Base-by-base conservation (phyloP, 92 coral and sea anemone genomes). In the Paramuricea clavata region DNA sequence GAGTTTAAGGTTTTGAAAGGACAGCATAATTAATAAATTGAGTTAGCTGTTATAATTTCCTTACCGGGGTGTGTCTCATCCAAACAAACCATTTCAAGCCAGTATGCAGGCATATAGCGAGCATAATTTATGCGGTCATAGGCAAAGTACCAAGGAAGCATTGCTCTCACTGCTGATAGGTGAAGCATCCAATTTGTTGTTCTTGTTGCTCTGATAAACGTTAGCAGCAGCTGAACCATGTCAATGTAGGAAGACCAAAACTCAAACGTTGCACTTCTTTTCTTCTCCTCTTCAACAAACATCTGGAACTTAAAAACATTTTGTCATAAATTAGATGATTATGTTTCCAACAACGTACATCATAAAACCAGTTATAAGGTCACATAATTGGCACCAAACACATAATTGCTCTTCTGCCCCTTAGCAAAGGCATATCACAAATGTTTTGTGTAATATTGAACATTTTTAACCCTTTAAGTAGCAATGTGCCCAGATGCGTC, bases 191-290 rank as follows among this genome's bases (percentile, higher is more conserved):
- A 69, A 19, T 69, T 19, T 69, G 44, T 69, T 30, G 75, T 69
- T 10, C 75, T 31, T 28, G 75, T 69, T 15, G 75, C 75, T 34
- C 75, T 28, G 43, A 69, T 69, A 30, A 69, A 69, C 31, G 70
- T 15, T 6, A 62, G 60, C 27, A 80, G 27, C 52, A 80, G 42
- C 28, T 44, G 16, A 15, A 44, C 65, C 81, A 75, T 75, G 27
- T 75, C 81, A 43, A 75, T 75, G 39, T 75, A 75, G n/a, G 81
- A 43, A 0, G 81, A 75, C 81, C 64, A 75, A 47, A 75, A 75
- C 33, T 15, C 32, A 75, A 75, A 75, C 5, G 81, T 83, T 85
- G 49, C 50, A 61, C 74, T 64, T 50, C 74, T 85, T 56, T 47
- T 27, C 60, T 56, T 76, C 75, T 67, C 78, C 54, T 57, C 49